Conservation (phyloP, 2,113 vertebrate genomes). For the Benthochromis sp. region DNA sequence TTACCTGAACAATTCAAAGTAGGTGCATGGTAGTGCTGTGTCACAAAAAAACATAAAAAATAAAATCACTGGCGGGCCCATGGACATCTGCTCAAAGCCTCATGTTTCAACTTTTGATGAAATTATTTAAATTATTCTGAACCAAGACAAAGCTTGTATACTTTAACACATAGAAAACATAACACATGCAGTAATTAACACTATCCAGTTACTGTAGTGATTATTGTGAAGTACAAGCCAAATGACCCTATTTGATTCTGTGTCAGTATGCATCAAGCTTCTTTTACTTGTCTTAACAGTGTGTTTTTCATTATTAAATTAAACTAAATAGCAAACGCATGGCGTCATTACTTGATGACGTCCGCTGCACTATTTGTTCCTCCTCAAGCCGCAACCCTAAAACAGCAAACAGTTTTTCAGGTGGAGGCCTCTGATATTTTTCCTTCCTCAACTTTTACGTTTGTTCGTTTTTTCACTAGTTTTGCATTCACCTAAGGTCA, state of each 20-base stretch:
- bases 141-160: neutral
- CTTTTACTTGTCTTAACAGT: neutral
- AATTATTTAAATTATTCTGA: neutral
- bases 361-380: neutral
- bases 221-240: neutral
- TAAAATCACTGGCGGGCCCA: neutral
- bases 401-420: neutral
- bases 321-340: neutral
- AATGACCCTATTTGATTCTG: neutral
- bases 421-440: neutral
- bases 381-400: neutral
- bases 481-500: neutral
- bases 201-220: neutral
- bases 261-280: neutral
- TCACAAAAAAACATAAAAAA: neutral
- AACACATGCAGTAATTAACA: neutral
- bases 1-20: neutral
- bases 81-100: neutral
- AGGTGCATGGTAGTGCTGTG: neutral
- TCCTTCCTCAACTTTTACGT: neutral
- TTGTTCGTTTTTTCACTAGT: neutral
- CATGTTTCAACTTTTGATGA: neutral
- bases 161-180: neutral
- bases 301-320: neutral
- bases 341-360: neutral